Evolutionary conservation across 2,888 invertebrate genomes (phyloP), one percentile per base, ranked within the genome.

Genomic region (Protodeltote pygarga): DNA sequence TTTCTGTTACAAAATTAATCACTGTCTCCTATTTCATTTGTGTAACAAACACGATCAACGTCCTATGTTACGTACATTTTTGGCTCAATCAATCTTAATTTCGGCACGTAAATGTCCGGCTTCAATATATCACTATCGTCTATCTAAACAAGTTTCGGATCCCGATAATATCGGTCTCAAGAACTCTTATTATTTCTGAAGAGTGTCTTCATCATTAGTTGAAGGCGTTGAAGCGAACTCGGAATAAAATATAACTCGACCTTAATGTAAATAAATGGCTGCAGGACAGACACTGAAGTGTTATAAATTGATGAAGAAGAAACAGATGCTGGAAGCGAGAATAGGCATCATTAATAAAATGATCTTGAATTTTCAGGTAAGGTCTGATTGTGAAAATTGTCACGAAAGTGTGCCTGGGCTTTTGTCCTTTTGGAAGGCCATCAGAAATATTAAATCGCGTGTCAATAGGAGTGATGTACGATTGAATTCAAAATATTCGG

Each of bases 1-100:
- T 21, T 25, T 21, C 21, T 6, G 0, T 9, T 27, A 38, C 11
- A 33, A 52, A 32, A 27, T 20, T 8, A 25, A 42, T 42, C 45
- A 42, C 10, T 44, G 20, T 33, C 25, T 24, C 23, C 42, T 61
- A 34, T 16, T 14, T 11, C n/a, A n/a, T n/a, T n/a, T n/a, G n/a
- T 15, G 31, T 31, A 20, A 42, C 8, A 1, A 11, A 23, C 8
- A 28, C 32, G 2, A 16, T 29, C n/a, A 19, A 27, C 33, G 16
- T 31, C 55, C 20, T 13, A n/a, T 9, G 13, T 52, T 10, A 52
- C 20, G 16, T 34, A 54, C 29, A 46, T 55, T 46, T 53, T 17
- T 21, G 9, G 11, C 11, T 27, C 38, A 47, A 66, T 66, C 64
- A 67, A 67, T 71, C 59, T 66, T 44, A 53, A 62, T 62, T 70